Base-by-base conservation (phyloP, 2,797 vertebrate species). In the Macropus fuliginosus region DNA sequence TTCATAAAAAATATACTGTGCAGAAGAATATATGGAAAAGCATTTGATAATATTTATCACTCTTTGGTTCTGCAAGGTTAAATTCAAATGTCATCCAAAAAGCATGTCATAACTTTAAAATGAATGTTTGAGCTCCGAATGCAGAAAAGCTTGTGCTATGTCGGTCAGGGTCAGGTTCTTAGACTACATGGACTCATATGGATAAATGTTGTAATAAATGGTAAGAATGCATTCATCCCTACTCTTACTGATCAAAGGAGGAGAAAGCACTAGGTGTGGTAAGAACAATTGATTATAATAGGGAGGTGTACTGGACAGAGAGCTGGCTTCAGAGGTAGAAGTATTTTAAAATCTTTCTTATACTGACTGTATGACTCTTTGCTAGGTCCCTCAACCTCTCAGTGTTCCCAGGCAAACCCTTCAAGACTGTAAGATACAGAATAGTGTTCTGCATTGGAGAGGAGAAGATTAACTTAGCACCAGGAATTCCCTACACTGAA, bases 21-120 rank as follows among this genome's bases (percentile, higher is more conserved):
- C 97, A 96, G 97, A 98, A 95, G 97, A 97, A 96, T 96, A 98
- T 97, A 97, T 98, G 98, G 97, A 97, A 97, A 97, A 96, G 93
- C 96, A 96, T 98, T 97, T 97, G 97, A 97, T 40, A 94, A 16
- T 96, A 97, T 97, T 97, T 98, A 98, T 97, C 28, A 1, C 95
- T 56, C 96, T 56, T 91, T 94, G 97, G 97, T 97, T 95, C 0
- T 93, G 93, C 92, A 96, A 98, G 96, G 93, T 94, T 96, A 46
- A 46, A 81, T 40, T 81, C 66, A 24, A 81, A 81, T 81, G 66
- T 81, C 66, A 81, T 29, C n/a, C n/a, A 3, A 81, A 81, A 81
- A 81, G 66, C 66, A 81, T 46, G 66, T 81, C 21, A 10, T 81
- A 74, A 74, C 62, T 74, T 74, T 74, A n/a, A 40, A 62, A 62